These are phyloP conservation scores for Euleptes europaea DNA, from an alignment of 2,113 vertebrate genomes.

Conservation along the genomic window DNA sequence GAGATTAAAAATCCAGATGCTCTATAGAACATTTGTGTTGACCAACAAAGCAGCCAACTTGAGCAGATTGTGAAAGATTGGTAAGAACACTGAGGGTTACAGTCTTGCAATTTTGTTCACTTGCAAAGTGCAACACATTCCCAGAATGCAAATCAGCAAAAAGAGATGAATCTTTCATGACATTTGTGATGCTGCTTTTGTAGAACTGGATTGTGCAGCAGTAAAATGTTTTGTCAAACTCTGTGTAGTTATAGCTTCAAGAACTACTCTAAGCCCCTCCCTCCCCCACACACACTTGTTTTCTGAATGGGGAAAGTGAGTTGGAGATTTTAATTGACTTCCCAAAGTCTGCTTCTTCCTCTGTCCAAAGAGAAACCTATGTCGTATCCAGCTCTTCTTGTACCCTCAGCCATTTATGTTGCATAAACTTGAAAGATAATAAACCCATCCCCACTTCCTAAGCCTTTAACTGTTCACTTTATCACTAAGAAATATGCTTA, in stretches of 20 bases:
- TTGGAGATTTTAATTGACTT: not conserved
- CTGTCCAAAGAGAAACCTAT: not conserved
- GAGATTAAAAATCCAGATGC: not conserved
- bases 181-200: not conserved
- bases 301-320: slow-evolving; percentile 22
- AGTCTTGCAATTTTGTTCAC: not conserved
- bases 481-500: not conserved
- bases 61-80: not conserved
- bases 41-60: slow-evolving; percentile 5
- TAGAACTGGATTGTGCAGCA: not conserved
- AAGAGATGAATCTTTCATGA: not conserved
- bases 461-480: not conserved
- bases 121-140: not conserved
- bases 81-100: not conserved
- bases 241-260: not conserved
- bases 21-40: not conserved
- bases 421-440: not conserved
- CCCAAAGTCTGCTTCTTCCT: not conserved
- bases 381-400: not conserved
- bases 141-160: not conserved
- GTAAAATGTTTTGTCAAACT: not conserved
- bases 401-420: not conserved
- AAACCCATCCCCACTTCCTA: not conserved
- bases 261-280: not conserved
- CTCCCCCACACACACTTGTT: not conserved